Percentiles rank a stretch among this genome's conserved stretches.
phyloP scores from a whole-genome alignment of 2,113 vertebrate genomes.

The Hypocryptadius cinnamomeus region DNA sequence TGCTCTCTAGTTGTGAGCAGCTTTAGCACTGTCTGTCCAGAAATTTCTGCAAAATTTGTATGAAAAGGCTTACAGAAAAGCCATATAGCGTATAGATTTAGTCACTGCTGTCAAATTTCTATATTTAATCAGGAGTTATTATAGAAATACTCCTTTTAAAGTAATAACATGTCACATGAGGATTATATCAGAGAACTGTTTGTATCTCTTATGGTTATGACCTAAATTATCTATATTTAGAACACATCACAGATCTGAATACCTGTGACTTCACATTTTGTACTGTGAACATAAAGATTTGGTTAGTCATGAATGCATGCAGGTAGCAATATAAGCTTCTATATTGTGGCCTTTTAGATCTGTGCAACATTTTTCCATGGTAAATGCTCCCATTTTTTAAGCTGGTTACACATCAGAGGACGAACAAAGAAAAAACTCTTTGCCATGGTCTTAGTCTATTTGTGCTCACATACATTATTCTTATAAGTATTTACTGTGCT shows the following conservation, averaged over 20 bases:
- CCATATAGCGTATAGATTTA: not conserved
- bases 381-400: not conserved
- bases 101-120: slow-evolving; percentile 21
- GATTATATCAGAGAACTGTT: slow-evolving; percentile 37
- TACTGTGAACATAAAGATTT: not conserved
- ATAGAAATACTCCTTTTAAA: slow-evolving; percentile 45
- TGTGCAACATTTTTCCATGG: not conserved
- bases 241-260: slow-evolving; percentile 1
- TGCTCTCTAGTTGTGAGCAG: not conserved
- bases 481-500: not conserved
- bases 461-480: not conserved
- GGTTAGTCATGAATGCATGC: not conserved
- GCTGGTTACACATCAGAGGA: not conserved
- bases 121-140: slow-evolving; percentile 39
- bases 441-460: not conserved
- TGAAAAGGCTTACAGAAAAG: not conserved
- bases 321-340: not conserved
- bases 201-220: slow-evolving; percentile 31
- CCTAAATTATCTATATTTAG: slow-evolving; percentile 49
- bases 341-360: not conserved
- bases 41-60: not conserved
- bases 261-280: slow-evolving; percentile 30
- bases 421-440: not conserved
- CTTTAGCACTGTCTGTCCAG: not conserved
- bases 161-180: slow-evolving; percentile 48